Base-by-base conservation (phyloP, 2,888 invertebrate species). In the Anthophora plumipes region DNA sequence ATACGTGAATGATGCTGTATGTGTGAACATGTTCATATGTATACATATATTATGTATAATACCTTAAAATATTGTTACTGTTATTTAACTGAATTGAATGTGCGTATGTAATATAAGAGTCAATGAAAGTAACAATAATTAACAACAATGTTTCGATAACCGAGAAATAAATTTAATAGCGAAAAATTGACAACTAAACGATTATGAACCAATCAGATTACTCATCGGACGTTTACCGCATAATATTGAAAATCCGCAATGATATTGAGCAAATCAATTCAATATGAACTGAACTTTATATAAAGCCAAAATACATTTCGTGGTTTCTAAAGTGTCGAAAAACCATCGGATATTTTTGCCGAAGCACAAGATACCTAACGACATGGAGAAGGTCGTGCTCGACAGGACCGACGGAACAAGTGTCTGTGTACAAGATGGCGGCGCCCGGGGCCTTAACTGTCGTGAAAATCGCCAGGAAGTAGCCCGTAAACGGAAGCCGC, bases 361-460 rank as follows among this genome's bases (percentile, higher is more conserved):
- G 46, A 54, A 43, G 64, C 46, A 17, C 52, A 46, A 55, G 69
- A 80, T 59, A 64, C 6, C 22, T 54, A 48, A 76, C 48, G 57
- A 48, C 60, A 71, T 77, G 77, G 82, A 68, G 77, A 70, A 75
- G 52, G 63, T 68, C 52, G 67, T 67, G 37, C 61, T 77, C 68
- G 59, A 48, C 54, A 63, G 59, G 25, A 54, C 59, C 66, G 60
- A 72, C 55, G 82, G 85, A 90, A 90, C 90, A 89, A 90, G 91
- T 89, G 88, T 88, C 89, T 85, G 88, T 88, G 76, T 84, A 90
- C 90, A 91, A 89, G 85, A 91, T 91, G 91, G 91, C 91, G 86
- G 83, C 87, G 86, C 86, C 88, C 90, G 89, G 89, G 82, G 82
- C 78, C 84, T 78, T 69, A 77, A 80, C 83, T 84, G 83, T 83